A percentile compares a stretch with the other conserved stretches of the same genome.
Evolutionary conservation across 1,140 invertebrate species (phyloP).

Genomic region (Harlomillsia oculata): DNA sequence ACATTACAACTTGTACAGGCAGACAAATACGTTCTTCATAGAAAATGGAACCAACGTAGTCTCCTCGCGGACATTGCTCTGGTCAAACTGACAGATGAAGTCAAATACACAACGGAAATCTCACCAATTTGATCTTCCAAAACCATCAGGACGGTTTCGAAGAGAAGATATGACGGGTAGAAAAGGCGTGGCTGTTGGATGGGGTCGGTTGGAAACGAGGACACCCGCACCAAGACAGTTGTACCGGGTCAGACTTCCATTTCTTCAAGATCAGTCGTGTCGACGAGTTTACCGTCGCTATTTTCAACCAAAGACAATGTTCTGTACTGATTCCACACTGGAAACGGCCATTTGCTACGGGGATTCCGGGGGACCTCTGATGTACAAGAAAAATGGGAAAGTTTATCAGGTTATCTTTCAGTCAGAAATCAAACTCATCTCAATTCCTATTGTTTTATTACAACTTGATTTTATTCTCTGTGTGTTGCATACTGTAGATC

Average conservation of each 20-base stretch:
- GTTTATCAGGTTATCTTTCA: constrained; percentile 26
- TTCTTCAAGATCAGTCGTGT: constrained; percentile 20
- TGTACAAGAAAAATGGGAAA: constrained; percentile 26
- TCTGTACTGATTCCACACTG: constrained; percentile 29
- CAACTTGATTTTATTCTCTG: not conserved
- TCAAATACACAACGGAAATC: constrained; percentile 29
- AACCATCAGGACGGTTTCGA: constrained; percentile 16
- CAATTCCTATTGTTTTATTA: not conserved
- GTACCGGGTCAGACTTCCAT: constrained; percentile 26
- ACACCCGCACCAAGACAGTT: constrained; percentile 24
- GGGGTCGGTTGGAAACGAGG: constrained; percentile 24
- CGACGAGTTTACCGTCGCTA: constrained; percentile 18
- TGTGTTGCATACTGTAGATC: constrained; percentile 17
- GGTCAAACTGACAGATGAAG: constrained; percentile 25
- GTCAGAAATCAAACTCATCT: not conserved
- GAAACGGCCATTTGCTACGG: constrained; percentile 25
- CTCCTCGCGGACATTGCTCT: constrained; percentile 28
- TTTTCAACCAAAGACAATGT: constrained; percentile 26
- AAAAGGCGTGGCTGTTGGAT: constrained; percentile 30
- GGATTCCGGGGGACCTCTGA: constrained; percentile 27
- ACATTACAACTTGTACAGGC: constrained; percentile 9
- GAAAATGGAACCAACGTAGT: constrained; percentile 27
- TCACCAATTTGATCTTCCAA: constrained; percentile 31
- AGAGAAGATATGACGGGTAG: constrained; percentile 20
- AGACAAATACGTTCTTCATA: constrained; percentile 31